Evolutionary conservation across 2,113 vertebrate genomes (phyloP).

Genomic region (Shinisaurus crocodilurus): DNA sequence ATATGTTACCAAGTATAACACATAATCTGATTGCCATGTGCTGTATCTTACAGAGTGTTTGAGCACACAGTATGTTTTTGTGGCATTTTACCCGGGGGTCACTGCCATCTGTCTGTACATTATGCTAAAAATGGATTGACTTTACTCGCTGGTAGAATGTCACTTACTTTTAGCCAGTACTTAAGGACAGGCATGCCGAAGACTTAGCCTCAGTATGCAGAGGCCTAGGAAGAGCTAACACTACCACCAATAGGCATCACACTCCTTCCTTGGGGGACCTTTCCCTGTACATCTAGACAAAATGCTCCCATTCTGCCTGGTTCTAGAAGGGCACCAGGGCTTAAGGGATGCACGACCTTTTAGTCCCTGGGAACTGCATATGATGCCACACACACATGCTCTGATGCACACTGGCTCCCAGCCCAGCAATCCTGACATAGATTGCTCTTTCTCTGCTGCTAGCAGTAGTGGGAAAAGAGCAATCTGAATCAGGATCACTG

Average conservation of each 20-base stretch:
- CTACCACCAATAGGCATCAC: background rate
- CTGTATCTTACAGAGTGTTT: background rate
- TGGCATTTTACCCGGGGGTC: background rate
- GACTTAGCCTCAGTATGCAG: background rate
- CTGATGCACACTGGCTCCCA: too few relatives aligned
- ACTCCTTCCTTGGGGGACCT: background rate
- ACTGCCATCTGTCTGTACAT: slow-evolving; percentile 1
- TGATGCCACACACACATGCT: too few relatives aligned
- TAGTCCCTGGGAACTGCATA: too few relatives aligned
- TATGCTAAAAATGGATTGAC: slow-evolving; percentile 2
- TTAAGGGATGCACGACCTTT: background rate
- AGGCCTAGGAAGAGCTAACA: background rate
- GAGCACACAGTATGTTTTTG: slow-evolving; percentile 10
- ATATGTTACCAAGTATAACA: slow-evolving; percentile 1
- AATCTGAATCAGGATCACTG: too few relatives aligned
- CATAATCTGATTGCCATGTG: background rate
- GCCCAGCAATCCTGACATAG: too few relatives aligned
- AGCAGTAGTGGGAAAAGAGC: too few relatives aligned
- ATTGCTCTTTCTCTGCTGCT: too few relatives aligned
- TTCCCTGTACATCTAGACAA: background rate
- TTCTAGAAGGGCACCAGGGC: background rate
- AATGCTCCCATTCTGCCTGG: background rate
- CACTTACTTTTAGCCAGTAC: background rate
- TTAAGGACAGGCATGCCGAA: background rate
- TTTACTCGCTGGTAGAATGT: background rate